A percentile compares a stretch with the other conserved stretches of the same genome.
Evolutionary conservation across 2,797 vertebrate genomes (phyloP).

Genomic region (Setipinna tenuifilis): DNA sequence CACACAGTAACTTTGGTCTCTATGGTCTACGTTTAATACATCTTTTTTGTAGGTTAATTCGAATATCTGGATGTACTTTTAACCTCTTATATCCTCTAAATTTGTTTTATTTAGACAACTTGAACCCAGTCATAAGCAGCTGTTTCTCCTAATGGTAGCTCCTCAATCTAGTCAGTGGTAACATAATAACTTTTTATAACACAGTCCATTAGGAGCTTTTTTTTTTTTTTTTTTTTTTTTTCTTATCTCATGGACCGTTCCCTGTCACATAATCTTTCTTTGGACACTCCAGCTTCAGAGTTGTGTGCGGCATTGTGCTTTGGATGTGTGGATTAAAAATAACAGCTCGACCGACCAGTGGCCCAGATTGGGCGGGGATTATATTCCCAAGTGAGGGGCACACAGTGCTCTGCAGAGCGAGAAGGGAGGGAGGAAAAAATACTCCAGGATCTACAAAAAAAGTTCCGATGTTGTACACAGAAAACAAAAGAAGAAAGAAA

Average conservation of each 20-base stretch:
- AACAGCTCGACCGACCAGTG: neutral
- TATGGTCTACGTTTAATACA: too few species aligned
- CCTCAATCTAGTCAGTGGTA: neutral
- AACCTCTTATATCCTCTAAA: too few species aligned
- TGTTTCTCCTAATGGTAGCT: neutral
- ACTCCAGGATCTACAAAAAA: neutral
- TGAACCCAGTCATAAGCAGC: neutral
- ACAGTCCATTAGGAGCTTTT: neutral
- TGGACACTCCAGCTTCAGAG: neutral
- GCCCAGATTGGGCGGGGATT: conserved; percentile 8
- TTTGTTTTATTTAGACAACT: too few species aligned
- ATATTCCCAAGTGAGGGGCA: neutral
- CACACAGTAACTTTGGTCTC: too few species aligned
- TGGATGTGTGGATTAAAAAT: conserved; percentile 11
- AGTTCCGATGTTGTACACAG: neutral
- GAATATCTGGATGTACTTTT: neutral
- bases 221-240: conserved; percentile 1
- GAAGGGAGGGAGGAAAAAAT: neutral
- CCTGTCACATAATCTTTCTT: neutral
- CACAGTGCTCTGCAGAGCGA: neutral
- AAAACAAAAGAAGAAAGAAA: neutral
- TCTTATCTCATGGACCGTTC: neutral
- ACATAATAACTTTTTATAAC: neutral
- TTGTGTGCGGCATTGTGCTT: neutral
- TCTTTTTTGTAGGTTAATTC: neutral